Percentiles rank a stretch among this genome's conserved stretches.
phyloP scores from a whole-genome alignment of 1,140 invertebrate species.

The Diorhabda elongata region DNA sequence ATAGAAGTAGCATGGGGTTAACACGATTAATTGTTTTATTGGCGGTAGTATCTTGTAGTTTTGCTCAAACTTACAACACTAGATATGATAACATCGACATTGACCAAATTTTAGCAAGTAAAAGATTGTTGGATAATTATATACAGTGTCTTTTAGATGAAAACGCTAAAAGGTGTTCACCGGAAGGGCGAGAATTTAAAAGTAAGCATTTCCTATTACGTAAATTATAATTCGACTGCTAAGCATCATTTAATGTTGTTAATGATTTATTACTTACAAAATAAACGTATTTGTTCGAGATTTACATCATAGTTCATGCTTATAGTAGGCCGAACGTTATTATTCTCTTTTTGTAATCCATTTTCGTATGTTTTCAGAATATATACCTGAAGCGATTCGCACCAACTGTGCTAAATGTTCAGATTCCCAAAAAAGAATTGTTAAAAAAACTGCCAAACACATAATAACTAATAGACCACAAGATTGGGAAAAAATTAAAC shows the following conservation, averaged over 20 bases:
- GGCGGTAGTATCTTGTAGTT: not conserved
- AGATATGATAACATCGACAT: constrained; percentile 64
- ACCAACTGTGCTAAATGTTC: constrained; percentile 50
- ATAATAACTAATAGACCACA: constrained; percentile 44
- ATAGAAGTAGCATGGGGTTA: not conserved
- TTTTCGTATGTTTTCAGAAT: constrained; percentile 37
- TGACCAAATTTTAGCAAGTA: constrained; percentile 59
- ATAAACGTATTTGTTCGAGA: too few species aligned
- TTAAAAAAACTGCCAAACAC: constrained; percentile 46
- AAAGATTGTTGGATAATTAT: constrained; percentile 60
- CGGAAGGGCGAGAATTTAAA: constrained; percentile 66
- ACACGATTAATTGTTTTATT: not conserved
- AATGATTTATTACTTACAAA: too few species aligned
- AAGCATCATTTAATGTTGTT: too few species aligned
- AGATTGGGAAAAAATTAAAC: constrained; percentile 46
- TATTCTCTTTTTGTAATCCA: too few species aligned
- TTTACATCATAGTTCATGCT: too few species aligned
- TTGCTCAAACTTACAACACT: constrained; percentile 47
- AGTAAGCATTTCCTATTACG: constrained; percentile 49
- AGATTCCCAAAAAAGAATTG: constrained; percentile 46
- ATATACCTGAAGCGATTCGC: constrained; percentile 48
- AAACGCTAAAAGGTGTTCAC: constrained; percentile 58
- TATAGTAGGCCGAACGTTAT: too few species aligned
- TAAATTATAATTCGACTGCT: not conserved
- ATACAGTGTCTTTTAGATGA: constrained; percentile 64